Percentiles rank a stretch among this genome's conserved stretches.
These are phyloP conservation scores for Aphrophora alni DNA, from an alignment of 2,888 invertebrate species.

Conservation along the genomic window DNA sequence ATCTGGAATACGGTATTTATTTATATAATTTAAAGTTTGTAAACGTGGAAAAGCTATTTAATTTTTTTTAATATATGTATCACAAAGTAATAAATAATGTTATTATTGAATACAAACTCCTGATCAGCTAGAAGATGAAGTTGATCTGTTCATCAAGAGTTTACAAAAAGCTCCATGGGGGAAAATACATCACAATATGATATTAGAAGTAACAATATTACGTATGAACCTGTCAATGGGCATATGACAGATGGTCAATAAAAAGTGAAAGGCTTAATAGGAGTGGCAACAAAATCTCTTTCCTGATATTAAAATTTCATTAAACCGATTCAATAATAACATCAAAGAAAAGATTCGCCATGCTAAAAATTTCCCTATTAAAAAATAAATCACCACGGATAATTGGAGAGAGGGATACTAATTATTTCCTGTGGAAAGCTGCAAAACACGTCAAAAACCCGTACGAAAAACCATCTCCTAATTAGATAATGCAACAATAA, in stretches of 20 bases:
- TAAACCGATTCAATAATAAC: not conserved
- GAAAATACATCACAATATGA: not conserved
- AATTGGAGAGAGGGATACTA: not conserved
- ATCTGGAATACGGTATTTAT: too few species aligned
- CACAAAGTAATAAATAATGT: too few species aligned
- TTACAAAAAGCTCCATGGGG: not conserved
- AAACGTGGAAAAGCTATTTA: too few species aligned
- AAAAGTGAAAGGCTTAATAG: too few species aligned
- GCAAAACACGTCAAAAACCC: not conserved
- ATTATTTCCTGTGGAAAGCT: not conserved
- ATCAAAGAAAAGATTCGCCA: not conserved
- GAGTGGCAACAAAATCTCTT: too few species aligned
- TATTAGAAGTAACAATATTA: not conserved
- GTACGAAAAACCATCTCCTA: too few species aligned
- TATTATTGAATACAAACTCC: not conserved
- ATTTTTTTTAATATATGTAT: too few species aligned
- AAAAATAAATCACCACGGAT: not conserved
- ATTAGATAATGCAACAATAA: too few species aligned
- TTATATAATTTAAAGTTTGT: too few species aligned
- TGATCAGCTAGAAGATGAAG: not conserved
- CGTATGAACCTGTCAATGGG: not conserved
- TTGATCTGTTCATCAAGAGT: not conserved
- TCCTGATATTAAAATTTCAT: not conserved
- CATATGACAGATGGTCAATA: not conserved
- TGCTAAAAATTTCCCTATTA: not conserved